Evolutionary conservation across 2,888 invertebrate species (phyloP), one percentile per base, ranked within the genome.

Genomic region (Temnothorax unifasciatus): DNA sequence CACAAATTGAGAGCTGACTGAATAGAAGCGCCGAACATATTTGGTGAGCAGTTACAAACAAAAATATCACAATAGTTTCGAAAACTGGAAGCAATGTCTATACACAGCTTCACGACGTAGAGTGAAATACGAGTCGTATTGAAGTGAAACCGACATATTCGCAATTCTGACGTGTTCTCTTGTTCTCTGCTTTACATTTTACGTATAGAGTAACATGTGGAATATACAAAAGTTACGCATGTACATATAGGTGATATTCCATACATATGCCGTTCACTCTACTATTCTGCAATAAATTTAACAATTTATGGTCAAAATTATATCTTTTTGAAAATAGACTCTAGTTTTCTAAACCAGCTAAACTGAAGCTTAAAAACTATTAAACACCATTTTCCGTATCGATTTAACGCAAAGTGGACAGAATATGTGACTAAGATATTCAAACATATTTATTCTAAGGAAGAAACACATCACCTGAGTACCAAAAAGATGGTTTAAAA

Each of bases 1-100:
- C 59, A 38, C 71, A 81, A 81, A 81, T 71, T 81, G 59, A 71
- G 79, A 81, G 18, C 71, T 47, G 38, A 52, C 50, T 76, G 79
- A 79, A 79, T 59, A 47, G 34, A 79, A 71, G 18, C 34, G 38
- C 38, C 59, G 18, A 18, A 13, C 25, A 38, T 81, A 79, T 81
- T 81, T 81, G 79, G 79, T 59, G 79, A 81, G 18, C 69, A 71
- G 71, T 79, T 59, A 38, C 79, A 81, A 81, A 81, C 79, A 81
- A 81, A 81, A 81, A 71, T 34, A 71, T 25, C 44, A 69, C 71
- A 59, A 81, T 34, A 54, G 79, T 71, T 71, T 81, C 73, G 59
- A 59, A 79, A 81, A 71, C 79, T 81, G 79, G 47, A 81, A 81
- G 79, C 73, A 81, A 81, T 59, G 79, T 59, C 73, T 81, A 34